These are phyloP conservation scores for Muscina levida DNA, from an alignment of 2,888 invertebrate genomes.

Conservation along the genomic window DNA sequence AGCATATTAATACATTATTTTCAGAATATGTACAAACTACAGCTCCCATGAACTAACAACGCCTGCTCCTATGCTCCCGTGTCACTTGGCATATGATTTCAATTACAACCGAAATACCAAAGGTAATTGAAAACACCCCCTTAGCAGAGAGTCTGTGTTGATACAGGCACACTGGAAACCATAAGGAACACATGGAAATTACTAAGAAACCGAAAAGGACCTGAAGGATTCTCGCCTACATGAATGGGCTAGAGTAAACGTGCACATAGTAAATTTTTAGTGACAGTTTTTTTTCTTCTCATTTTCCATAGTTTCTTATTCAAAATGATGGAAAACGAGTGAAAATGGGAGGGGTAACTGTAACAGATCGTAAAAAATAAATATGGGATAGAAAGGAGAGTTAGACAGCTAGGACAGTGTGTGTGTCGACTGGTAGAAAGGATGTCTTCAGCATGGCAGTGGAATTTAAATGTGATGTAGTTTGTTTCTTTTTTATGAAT, in stretches of 20 bases:
- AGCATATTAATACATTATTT: constrained; percentile 25
- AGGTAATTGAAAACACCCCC: constrained; percentile 52
- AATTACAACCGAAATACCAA: constrained; percentile 47
- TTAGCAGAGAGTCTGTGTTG: constrained; percentile 44
- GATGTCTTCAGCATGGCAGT: constrained; percentile 8
- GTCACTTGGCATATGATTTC: constrained; percentile 5
- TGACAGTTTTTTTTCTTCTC: constrained; percentile 51
- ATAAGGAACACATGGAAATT: constrained; percentile 55
- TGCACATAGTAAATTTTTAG: constrained; percentile 3
- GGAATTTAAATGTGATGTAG: constrained; percentile 53
- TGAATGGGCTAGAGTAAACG: background rate
- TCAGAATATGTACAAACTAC: background rate
- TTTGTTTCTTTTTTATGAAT: constrained; percentile 59
- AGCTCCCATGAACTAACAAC: background rate
- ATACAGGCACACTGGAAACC: constrained; percentile 68
- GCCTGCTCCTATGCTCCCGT: background rate
- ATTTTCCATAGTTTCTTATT: no score
- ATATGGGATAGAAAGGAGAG: constrained; percentile 18
- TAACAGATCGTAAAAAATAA: constrained; percentile 74
- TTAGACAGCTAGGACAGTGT: no score
- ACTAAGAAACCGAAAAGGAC: constrained; percentile 48
- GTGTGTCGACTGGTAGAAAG: background rate
- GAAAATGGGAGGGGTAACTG: constrained; percentile 65
- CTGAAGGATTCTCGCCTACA: constrained; percentile 39
- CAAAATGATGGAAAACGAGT: constrained; percentile 35